These are phyloP conservation scores for Anser brachyrhynchus DNA, from an alignment of 2,113 vertebrate genomes.

Conservation along the genomic window DNA sequence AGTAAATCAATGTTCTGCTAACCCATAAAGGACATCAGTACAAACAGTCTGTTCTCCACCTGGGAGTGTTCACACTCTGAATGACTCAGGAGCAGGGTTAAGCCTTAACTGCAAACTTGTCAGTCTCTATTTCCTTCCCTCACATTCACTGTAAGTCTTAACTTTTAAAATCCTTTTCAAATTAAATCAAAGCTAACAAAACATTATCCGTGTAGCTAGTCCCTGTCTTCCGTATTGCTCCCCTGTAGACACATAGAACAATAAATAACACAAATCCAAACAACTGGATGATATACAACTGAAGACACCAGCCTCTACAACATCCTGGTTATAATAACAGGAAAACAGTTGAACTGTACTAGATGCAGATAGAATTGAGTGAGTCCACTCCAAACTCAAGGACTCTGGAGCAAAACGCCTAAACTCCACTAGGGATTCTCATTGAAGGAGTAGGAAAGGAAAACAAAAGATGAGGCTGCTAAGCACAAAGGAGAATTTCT, in stretches of 20 bases:
- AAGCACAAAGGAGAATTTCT: too few relatives aligned
- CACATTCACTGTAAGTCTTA: fast-evolving
- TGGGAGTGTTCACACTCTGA: neutral
- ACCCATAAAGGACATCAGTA: neutral
- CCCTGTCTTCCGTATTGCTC: neutral
- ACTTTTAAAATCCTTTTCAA: neutral
- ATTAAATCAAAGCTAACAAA: neutral
- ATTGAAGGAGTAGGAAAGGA: neutral
- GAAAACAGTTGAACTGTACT: neutral
- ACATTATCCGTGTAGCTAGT: neutral
- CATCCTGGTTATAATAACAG: neutral
- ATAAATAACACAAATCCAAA: neutral
- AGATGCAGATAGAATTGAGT: neutral
- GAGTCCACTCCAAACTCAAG: neutral
- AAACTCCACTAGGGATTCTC: neutral
- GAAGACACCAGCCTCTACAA: neutral
- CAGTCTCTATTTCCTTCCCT: neutral
- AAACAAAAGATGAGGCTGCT: neutral
- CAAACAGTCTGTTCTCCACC: neutral
- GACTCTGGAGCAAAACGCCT: neutral
- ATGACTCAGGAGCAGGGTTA: neutral
- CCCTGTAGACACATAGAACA: neutral
- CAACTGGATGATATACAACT: neutral
- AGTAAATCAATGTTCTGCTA: neutral
- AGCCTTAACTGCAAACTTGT: neutral